Evolutionary conservation across 2,113 vertebrate species (phyloP).

Genomic region (Pelobates fuscus): DNA sequence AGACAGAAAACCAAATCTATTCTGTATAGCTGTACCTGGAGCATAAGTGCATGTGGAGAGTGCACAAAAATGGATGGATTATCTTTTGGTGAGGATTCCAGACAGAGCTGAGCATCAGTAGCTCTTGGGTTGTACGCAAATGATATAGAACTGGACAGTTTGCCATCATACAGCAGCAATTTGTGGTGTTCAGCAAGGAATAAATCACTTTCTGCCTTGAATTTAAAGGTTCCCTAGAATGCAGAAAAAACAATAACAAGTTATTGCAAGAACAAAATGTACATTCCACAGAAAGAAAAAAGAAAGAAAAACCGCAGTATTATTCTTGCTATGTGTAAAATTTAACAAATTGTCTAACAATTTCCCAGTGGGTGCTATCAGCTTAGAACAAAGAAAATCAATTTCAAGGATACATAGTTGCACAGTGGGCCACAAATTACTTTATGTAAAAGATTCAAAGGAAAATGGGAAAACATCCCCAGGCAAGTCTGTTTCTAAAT

Average conservation of each 20-base stretch:
- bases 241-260: slow-evolving; percentile 20
- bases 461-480: not conserved
- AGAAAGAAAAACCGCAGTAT: not conserved
- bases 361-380: not conserved
- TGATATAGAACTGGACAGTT: slow-evolving; percentile 85
- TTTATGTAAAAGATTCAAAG: not conserved
- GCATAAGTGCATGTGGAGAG: slow-evolving; percentile 97
- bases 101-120: slow-evolving; percentile 96
- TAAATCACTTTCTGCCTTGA: slow-evolving; percentile 95
- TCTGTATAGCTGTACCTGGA: slow-evolving; percentile 79
- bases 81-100: slow-evolving; percentile 96
- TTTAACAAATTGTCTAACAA: not conserved
- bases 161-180: slow-evolving; percentile 89
- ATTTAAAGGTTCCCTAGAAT: slow-evolving; percentile 90
- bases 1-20: too few species aligned
- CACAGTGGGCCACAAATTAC: not conserved
- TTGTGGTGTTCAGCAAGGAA: slow-evolving; percentile 95
- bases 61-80: slow-evolving; percentile 95
- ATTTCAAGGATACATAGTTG: not conserved
- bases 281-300: not conserved
- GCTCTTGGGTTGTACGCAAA: slow-evolving; percentile 95
- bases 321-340: not conserved
- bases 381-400: not conserved
- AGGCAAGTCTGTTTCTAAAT: not conserved
- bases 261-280: not conserved